A percentile compares a stretch with the other conserved stretches of the same genome.
phyloP scores from a whole-genome alignment of 2,888 invertebrate species.

The Venusia cambrica region DNA sequence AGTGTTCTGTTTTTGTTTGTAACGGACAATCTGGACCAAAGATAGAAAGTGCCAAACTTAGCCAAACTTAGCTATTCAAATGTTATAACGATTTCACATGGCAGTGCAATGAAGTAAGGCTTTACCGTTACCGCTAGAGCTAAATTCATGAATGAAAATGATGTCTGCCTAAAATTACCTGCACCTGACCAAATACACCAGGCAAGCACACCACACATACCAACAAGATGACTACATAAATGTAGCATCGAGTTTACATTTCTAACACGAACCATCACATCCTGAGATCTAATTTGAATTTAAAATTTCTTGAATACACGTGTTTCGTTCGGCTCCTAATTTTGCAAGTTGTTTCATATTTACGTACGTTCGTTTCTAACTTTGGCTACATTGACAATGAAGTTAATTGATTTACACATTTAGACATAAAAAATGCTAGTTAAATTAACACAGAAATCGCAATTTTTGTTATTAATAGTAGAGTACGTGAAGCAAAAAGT shows the following conservation, averaged over 20 bases:
- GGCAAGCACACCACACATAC: constrained; percentile 23
- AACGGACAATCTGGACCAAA: no score
- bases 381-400: constrained; percentile 42
- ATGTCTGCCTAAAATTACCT: constrained; percentile 16
- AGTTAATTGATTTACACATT: constrained; percentile 41
- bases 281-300: constrained; percentile 39
- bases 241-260: constrained; percentile 37
- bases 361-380: constrained; percentile 40
- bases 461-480: no score
- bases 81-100: no score
- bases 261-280: constrained; percentile 35
- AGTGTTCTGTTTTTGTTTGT: no score
- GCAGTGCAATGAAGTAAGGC: constrained; percentile 5
- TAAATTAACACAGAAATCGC: no score
- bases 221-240: constrained; percentile 32
- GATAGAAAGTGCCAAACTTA: no score
- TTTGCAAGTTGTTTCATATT: constrained; percentile 39
- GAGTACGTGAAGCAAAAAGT: constrained; percentile 11
- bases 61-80: no score
- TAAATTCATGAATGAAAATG: constrained; percentile 24
- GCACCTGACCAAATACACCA: constrained; percentile 26
- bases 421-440: no score
- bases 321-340: constrained; percentile 24
- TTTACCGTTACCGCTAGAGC: constrained; percentile 12
- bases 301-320: constrained; percentile 35